These are phyloP conservation scores for Odontothrips loti DNA, from an alignment of 2,888 invertebrate genomes.

Conservation along the genomic window DNA sequence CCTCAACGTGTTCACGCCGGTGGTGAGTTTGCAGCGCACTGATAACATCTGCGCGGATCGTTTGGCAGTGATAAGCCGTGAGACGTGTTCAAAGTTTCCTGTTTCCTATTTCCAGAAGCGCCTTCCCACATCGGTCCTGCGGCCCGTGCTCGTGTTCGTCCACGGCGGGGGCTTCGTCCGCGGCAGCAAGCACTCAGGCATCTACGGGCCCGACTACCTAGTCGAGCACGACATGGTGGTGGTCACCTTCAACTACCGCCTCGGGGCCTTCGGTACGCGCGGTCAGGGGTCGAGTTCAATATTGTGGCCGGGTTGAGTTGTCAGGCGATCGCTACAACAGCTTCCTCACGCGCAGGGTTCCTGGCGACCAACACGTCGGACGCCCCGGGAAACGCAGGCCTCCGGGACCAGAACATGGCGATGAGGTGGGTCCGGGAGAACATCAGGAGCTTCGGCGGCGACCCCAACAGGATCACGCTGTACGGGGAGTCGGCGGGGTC, in stretches of 20 bases:
- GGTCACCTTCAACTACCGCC: conserved; percentile 60
- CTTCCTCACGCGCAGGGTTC: conserved; percentile 40
- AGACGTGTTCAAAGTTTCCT: too few relatives aligned
- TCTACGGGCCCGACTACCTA: conserved; percentile 60
- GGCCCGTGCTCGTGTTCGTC: conserved; percentile 64
- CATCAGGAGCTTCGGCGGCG: conserved; percentile 50
- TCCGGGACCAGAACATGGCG: conserved; percentile 51
- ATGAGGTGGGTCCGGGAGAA: conserved; percentile 51
- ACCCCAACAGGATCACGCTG: conserved; percentile 50
- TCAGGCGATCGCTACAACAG: too few relatives aligned
- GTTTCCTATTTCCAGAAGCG: background rate
- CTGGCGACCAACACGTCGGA: conserved; percentile 49
- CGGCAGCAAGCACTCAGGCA: conserved; percentile 54
- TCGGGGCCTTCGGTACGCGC: conserved; percentile 48
- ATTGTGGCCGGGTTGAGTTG: too few relatives aligned
- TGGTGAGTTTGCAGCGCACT: conserved; percentile 49
- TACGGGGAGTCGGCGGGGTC: conserved; percentile 52
- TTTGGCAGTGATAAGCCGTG: too few relatives aligned
- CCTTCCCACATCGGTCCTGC: conserved; percentile 22
- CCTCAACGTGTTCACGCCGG: conserved; percentile 46
- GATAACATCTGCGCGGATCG: too few relatives aligned
- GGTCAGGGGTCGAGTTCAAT: background rate
- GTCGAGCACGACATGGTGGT: conserved; percentile 59
- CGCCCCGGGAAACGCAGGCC: conserved; percentile 52
- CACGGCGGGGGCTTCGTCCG: conserved; percentile 62